Evolutionary conservation across 2,797 vertebrate genomes (phyloP).

Genomic region (Sparus aurata): DNA sequence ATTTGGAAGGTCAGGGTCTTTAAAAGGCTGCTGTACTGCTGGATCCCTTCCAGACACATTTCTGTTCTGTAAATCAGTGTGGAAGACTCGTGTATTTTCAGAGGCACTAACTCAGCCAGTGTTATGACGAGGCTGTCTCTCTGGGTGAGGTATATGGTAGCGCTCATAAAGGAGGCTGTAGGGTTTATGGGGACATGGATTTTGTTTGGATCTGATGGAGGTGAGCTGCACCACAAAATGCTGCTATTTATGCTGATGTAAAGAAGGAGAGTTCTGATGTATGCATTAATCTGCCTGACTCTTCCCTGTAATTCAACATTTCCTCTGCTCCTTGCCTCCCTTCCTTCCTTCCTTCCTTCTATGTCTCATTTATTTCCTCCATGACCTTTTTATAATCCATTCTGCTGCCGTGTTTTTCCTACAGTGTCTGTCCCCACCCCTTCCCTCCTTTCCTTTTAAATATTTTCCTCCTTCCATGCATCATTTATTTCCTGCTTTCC

Average conservation of each 20-base stretch:
- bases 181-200: constrained; percentile 52
- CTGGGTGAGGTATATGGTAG: constrained; percentile 31
- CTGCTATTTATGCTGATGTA: constrained; percentile 35
- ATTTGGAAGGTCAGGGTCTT: constrained; percentile 53
- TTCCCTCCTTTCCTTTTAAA: not conserved
- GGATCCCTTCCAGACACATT: constrained; percentile 45
- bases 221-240: constrained; percentile 28
- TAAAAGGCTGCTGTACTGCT: constrained; percentile 29
- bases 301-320: not conserved
- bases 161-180: constrained; percentile 38
- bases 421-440: not conserved
- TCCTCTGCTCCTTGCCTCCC: not conserved
- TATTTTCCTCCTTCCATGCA: not conserved
- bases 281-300: constrained; percentile 13
- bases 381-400: not conserved
- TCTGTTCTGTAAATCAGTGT: constrained; percentile 52
- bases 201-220: constrained; percentile 47
- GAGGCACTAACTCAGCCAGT: constrained; percentile 42
- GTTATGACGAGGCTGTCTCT: constrained; percentile 46
- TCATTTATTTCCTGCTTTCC: constrained; percentile 14
- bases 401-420: not conserved
- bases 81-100: constrained; percentile 24
- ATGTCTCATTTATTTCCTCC: not conserved
- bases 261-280: constrained; percentile 2
- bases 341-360: not conserved